phyloP scores from a whole-genome alignment of 2,113 vertebrate genomes.

The Acinonyx jubatus region DNA sequence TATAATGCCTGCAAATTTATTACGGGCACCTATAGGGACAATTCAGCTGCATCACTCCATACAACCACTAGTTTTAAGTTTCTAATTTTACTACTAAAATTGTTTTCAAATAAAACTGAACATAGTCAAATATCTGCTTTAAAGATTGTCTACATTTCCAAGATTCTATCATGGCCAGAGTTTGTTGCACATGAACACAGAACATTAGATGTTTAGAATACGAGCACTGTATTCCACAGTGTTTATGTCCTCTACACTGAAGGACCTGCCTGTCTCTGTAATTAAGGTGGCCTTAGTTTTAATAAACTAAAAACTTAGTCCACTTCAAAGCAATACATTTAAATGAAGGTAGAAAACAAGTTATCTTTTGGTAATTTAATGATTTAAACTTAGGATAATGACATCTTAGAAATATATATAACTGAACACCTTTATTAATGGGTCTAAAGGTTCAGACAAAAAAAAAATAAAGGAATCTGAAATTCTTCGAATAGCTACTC shows the following conservation, averaged over 20 bases:
- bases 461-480: not conserved
- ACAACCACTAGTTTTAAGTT: not conserved
- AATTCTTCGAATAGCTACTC: slow-evolving; percentile 16
- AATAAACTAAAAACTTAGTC: slow-evolving; percentile 31
- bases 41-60: not conserved
- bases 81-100: slow-evolving; percentile 8
- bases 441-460: not conserved
- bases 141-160: not conserved
- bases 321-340: not conserved
- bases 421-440: not conserved
- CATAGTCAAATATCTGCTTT: not conserved
- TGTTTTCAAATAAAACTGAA: not conserved
- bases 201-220: not conserved
- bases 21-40: not conserved
- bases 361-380: not conserved
- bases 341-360: not conserved
- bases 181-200: not conserved
- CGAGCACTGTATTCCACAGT: not conserved
- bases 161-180: not conserved
- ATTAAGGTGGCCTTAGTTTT: not conserved
- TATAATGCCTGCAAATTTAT: not conserved
- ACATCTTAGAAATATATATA: not conserved
- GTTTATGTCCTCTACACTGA: not conserved
- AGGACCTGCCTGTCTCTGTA: not conserved
- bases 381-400: not conserved